Conservation (phyloP, 2,888 invertebrate species). For the Pyrrhosoma nymphula region DNA sequence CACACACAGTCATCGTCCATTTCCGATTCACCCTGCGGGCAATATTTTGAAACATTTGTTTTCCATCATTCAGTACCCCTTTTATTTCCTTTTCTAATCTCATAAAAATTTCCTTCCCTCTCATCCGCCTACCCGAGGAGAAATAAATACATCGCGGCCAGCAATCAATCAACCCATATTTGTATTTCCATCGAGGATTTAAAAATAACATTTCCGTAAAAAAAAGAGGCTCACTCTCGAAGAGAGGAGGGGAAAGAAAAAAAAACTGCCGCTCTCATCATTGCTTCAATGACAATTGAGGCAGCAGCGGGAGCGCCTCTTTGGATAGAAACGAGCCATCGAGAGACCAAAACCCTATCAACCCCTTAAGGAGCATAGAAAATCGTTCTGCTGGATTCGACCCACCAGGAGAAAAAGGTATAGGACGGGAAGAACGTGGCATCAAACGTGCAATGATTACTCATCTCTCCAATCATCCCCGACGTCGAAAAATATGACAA, state of each 20-base stretch:
- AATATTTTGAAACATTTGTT: background rate
- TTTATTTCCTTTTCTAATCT: constrained; percentile 15
- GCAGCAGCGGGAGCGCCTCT: background rate
- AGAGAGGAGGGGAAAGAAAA: background rate
- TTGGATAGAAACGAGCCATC: background rate
- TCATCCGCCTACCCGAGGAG: background rate
- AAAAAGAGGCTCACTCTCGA: background rate
- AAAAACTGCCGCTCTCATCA: background rate
- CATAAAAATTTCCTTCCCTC: background rate
- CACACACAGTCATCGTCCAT: background rate
- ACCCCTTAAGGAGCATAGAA: background rate
- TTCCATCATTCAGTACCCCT: constrained; percentile 2
- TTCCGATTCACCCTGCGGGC: too few relatives aligned
- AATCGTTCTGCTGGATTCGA: background rate
- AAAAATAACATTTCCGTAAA: background rate
- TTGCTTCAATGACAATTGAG: background rate
- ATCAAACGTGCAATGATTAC: constrained; percentile 38
- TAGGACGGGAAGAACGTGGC: background rate
- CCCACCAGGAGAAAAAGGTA: background rate
- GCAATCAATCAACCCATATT: constrained; percentile 38
- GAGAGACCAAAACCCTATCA: background rate
- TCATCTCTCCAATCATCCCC: background rate
- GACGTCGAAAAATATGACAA: constrained; percentile 56
- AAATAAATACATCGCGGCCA: background rate
- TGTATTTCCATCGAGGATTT: background rate